Evolutionary conservation across 2,797 vertebrate genomes (phyloP).

Genomic region (Pangasius macronema): DNA sequence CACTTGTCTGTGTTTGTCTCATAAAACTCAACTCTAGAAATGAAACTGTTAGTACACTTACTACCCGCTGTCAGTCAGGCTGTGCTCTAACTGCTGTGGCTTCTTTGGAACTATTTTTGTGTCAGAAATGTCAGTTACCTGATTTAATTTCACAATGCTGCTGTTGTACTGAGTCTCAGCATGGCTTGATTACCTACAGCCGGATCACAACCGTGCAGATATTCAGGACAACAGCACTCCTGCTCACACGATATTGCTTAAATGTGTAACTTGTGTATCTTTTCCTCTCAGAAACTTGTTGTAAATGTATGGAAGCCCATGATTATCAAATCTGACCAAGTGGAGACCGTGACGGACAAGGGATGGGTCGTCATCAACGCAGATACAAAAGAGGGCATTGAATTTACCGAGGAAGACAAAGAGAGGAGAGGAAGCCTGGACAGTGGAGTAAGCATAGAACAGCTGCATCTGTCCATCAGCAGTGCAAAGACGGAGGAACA

Average conservation of each 20-base stretch:
- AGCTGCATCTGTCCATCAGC: constrained; percentile 29
- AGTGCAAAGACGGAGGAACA: constrained; percentile 7
- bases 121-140: neutral
- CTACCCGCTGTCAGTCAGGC: too few species aligned
- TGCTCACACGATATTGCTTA: neutral
- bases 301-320: constrained; percentile 70
- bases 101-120: neutral
- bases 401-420: constrained; percentile 49
- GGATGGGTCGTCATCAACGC: constrained; percentile 70
- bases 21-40: neutral
- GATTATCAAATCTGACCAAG: constrained; percentile 52
- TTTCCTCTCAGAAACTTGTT: constrained; percentile 67
- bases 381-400: constrained; percentile 28
- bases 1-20: neutral
- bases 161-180: neutral
- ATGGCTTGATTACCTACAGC: neutral
- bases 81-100: too few species aligned
- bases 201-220: too few species aligned
- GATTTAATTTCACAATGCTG: neutral
- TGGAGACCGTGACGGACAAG: constrained; percentile 74
- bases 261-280: neutral
- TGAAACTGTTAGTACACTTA: neutral
- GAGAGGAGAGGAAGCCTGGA: constrained; percentile 69
- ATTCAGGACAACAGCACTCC: neutral
- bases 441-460: constrained; percentile 67